phyloP scores from a whole-genome alignment of 2,113 vertebrate genomes.

The Rhea americana region DNA sequence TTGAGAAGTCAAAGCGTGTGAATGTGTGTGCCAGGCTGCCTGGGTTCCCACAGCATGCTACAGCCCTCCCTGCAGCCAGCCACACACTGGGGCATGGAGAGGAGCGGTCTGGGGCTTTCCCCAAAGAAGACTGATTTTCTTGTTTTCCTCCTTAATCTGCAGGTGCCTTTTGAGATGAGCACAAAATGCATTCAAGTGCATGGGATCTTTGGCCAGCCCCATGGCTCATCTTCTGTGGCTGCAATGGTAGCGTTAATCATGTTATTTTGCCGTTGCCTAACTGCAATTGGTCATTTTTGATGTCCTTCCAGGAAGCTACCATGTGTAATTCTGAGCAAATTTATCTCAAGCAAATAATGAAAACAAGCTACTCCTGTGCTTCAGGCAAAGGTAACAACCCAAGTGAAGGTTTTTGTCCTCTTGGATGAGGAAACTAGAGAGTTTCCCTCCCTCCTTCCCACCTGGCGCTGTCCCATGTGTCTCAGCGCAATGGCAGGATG shows the following conservation, averaged over 20 bases:
- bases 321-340: neutral
- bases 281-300: accelerated
- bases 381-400: neutral
- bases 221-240: neutral
- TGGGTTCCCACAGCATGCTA: accelerated
- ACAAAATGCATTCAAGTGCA: too few relatives aligned
- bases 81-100: neutral
- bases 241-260: neutral
- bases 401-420: neutral
- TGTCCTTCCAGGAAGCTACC: neutral
- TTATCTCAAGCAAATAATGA: neutral
- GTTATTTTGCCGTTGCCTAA: neutral
- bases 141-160: neutral
- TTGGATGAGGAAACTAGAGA: neutral
- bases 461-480: too few relatives aligned
- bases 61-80: accelerated
- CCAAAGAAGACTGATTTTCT: neutral
- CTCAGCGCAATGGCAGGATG: neutral
- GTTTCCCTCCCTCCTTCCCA: neutral
- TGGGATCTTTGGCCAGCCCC: neutral
- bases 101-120: neutral
- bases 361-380: neutral
- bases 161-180: neutral
- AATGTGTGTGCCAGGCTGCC: neutral
- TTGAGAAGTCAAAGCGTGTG: neutral